Evolutionary conservation across 1,140 invertebrate species (phyloP), one percentile per base, ranked within the genome.

Genomic region (Ctenoplectra terminalis): DNA sequence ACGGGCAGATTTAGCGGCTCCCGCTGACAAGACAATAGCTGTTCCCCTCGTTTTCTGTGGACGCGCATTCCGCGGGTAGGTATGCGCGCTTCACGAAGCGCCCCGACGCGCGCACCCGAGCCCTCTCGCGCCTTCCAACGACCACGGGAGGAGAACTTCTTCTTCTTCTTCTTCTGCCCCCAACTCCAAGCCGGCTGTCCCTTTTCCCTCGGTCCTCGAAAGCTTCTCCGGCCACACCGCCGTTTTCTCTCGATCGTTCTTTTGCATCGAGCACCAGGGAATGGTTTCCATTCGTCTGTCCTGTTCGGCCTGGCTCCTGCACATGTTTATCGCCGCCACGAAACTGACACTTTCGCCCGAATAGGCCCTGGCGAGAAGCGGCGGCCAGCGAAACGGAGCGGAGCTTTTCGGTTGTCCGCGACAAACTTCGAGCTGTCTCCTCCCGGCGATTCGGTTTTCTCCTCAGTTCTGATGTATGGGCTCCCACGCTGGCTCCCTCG

Each of bases 11-110:
- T 92, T 92, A 92, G 87, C 90, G 90, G 91, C 90, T 88, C 88
- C 87, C 85, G 87, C 89, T 92, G 91, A 92, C 91, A 92, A 92
- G 91, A 92, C 91, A 92, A 92, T 92, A 91, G 91, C 87, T 85
- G 87, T 91, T 90, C 89, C 86, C 82, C 89, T 89, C 90, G 83
- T 89, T 88, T 88, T 88, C 88, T 87, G 86, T 79, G 87, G 84
- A 90, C 83, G 88, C 81, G 85, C 90, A 91, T 91, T 91, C 90
- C 90, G 82, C 85, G 84, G 74, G 34, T 73, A 81, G 85, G 88
- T 89, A 89, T 90, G 88, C 85, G 75, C 82, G 77, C 81, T 43
- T 87, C 81, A 80, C 81, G 81, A 87, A 79, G 50, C 73, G 50
- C 56, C 81, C 54, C 43, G 54, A 81, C 83, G 77, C 77, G 75